Evolutionary conservation across 2,888 invertebrate genomes (phyloP), one percentile per base, ranked within the genome.

Genomic region (Cremastobaeus sp.): DNA sequence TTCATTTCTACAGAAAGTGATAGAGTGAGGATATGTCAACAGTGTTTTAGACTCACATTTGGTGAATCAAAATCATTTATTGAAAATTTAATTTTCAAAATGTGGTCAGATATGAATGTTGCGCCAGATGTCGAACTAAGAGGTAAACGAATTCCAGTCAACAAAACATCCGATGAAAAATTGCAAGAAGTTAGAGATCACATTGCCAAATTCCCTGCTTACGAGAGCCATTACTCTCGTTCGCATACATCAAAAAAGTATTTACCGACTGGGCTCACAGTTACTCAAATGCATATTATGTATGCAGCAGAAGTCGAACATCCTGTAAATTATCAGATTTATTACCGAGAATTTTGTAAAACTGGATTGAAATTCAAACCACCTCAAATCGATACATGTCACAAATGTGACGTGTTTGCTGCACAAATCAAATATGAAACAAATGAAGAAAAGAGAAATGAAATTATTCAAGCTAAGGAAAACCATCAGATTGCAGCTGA

Each of bases 281-380:
- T n/a, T n/a, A n/a, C n/a, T n/a, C n/a, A 32, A n/a, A 32, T 32
- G 34, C 11, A 32, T n/a, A 6, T 3, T 3, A 3, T 32, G 4
- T 32, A 32, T 32, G 11, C 6, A 3, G 9, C 3, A n/a, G 34
- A 32, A n/a, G 11, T 11, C 9, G 5, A 5, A 11, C 3, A 32
- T 11, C 11, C 34, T n/a, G 6, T 32, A n/a, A n/a, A 11, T 32
- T 3, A 32, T n/a, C 5, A 32, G 9, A n/a, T 32, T n/a, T 32
- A 32, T n/a, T 11, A 11, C 3, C 9, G 9, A n/a, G 11, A 5
- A n/a, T 74, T 64, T 48, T 20, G 66, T 48, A 70, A 39, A 64
- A 74, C 62, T 17, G 34, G 47, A 0, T 21, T 77, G 17, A 18
- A 52, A 60, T 77, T 77, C 52, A 78, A 77, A 66, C 30, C 12